These are phyloP conservation scores for Zeugodacus cucurbitae DNA, from an alignment of 1,140 invertebrate species.

Conservation along the genomic window DNA sequence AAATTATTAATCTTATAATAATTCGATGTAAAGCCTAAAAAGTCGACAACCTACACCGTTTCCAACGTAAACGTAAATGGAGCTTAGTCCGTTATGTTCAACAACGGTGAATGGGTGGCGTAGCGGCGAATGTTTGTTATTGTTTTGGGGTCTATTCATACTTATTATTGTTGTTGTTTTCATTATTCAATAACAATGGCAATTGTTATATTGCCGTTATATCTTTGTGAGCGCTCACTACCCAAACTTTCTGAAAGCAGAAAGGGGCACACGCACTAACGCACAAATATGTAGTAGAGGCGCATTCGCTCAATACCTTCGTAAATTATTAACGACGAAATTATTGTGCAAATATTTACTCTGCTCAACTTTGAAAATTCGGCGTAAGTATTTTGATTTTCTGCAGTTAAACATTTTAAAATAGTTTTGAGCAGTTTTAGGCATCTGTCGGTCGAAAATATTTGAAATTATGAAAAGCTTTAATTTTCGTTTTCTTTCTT, in stretches of 20 bases:
- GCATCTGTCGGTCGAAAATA: not conserved
- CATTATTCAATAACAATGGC: not conserved
- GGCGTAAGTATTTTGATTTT: not conserved
- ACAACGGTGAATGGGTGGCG: not conserved
- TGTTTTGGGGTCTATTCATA: no score
- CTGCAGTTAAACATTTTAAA: not conserved
- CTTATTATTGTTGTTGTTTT: not conserved
- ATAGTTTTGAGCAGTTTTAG: not conserved
- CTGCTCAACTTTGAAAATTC: not conserved
- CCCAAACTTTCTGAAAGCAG: not conserved
- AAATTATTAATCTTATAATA: conserved; percentile 11
- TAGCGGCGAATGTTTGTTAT: not conserved
- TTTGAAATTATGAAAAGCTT: not conserved
- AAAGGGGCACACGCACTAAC: not conserved
- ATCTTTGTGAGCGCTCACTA: not conserved
- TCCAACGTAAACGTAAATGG: not conserved
- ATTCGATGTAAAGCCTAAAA: not conserved
- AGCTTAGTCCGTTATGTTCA: not conserved
- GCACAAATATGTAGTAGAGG: not conserved
- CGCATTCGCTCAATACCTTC: not conserved
- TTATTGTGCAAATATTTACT: not conserved
- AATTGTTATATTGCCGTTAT: not conserved
- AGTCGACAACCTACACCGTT: not conserved
- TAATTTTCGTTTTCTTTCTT: not conserved
- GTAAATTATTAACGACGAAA: not conserved